phyloP scores from a whole-genome alignment of 2,113 vertebrate genomes.

The Laticauda colubrina region DNA sequence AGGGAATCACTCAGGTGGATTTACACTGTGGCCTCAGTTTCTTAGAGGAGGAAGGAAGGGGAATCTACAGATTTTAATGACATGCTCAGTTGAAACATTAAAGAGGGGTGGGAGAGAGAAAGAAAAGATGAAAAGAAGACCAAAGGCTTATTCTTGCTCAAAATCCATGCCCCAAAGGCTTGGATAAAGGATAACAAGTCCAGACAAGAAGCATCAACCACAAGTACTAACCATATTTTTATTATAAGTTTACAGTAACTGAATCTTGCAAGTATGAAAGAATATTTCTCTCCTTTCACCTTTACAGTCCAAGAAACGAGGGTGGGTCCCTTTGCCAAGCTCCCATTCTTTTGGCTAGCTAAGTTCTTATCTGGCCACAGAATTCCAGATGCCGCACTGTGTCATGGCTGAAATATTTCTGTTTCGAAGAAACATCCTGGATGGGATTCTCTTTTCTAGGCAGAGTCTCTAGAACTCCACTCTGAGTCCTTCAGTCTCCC shows the following conservation, averaged over 20 bases:
- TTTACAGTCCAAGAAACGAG: neutral
- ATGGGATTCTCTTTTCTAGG: neutral
- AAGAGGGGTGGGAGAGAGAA: neutral
- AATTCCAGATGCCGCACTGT: neutral
- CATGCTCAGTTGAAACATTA: constrained; percentile 29
- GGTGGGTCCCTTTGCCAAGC: neutral
- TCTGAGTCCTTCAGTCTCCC: neutral
- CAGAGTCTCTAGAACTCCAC: neutral
- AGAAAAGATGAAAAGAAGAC: neutral
- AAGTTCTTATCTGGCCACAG: neutral
- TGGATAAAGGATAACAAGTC: neutral
- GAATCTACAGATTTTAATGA: constrained; percentile 21
- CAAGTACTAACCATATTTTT: neutral
- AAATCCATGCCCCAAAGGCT: neutral
- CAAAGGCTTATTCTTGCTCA: neutral
- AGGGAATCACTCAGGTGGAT: neutral
- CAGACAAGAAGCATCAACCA: neutral
- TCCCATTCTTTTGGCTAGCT: neutral
- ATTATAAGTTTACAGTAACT: neutral
- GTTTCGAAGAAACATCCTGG: neutral
- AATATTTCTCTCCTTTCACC: neutral
- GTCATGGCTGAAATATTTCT: neutral
- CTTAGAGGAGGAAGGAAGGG: neutral
- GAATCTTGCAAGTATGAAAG: neutral
- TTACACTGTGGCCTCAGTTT: neutral